phyloP scores from a whole-genome alignment of 2,888 invertebrate genomes.

The Enoplolaimus lenunculus region DNA sequence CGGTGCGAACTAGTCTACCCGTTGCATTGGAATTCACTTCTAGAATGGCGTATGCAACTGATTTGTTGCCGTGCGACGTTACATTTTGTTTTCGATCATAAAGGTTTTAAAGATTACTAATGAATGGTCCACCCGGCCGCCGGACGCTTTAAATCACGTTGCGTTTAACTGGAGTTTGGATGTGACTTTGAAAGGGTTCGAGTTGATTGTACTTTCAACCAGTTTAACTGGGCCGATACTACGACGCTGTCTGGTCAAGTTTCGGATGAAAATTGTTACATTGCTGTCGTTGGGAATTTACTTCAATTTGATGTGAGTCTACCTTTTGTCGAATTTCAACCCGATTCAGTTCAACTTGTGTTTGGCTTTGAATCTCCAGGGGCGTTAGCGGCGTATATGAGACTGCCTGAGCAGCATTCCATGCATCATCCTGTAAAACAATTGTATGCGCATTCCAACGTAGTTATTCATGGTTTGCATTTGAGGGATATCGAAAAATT shows the following conservation, averaged over 20 bases:
- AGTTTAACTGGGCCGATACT: slow-evolving; percentile 97
- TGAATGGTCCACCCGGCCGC: slow-evolving; percentile 64
- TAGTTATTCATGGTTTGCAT: not conserved
- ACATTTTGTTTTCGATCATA: slow-evolving; percentile 24
- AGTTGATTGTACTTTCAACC: slow-evolving; percentile 79
- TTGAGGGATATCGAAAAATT: not conserved
- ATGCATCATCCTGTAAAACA: slow-evolving; percentile 25
- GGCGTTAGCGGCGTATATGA: slow-evolving; percentile 23
- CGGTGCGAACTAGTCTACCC: slow-evolving; percentile 76
- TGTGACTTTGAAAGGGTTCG: slow-evolving; percentile 78
- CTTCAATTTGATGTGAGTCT: slow-evolving; percentile 82
- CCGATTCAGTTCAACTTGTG: slow-evolving; percentile 68
- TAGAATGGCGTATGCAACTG: slow-evolving; percentile 48
- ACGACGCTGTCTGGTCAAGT: slow-evolving; percentile 43
- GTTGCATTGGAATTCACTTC: slow-evolving; percentile 83
- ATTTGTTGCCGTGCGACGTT: not conserved
- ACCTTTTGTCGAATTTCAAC: slow-evolving; percentile 83
- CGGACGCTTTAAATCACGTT: slow-evolving; percentile 82
- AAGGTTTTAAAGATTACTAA: slow-evolving; percentile 56
- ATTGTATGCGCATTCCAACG: not conserved
- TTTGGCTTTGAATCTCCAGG: slow-evolving; percentile 45
- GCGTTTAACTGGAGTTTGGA: slow-evolving; percentile 92
- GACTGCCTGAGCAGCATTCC: slow-evolving; percentile 25
- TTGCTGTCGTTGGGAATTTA: slow-evolving; percentile 81
- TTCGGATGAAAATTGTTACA: slow-evolving; percentile 71